These are phyloP conservation scores for Lagopus muta DNA, from an alignment of 2,113 vertebrate species.

Conservation along the genomic window DNA sequence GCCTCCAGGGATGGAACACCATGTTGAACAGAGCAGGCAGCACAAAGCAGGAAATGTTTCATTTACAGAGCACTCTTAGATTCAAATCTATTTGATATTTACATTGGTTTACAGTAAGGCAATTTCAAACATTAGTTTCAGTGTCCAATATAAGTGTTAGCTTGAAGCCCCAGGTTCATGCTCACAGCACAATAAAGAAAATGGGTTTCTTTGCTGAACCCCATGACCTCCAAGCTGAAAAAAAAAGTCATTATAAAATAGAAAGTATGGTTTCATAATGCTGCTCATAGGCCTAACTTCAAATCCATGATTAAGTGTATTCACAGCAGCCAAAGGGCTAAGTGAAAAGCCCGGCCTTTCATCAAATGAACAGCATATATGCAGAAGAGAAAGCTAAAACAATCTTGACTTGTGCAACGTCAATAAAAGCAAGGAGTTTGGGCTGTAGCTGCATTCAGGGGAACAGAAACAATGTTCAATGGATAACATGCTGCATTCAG, in stretches of 20 bases:
- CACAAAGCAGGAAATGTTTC: slow-evolving; percentile 24
- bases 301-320: neutral
- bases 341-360: neutral
- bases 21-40: neutral
- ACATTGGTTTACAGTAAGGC: slow-evolving; percentile 15
- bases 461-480: neutral
- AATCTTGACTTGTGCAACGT: neutral
- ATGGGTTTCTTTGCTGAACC: slow-evolving; percentile 25
- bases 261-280: neutral
- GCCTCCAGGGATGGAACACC: too few relatives aligned
- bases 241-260: slow-evolving; percentile 15
- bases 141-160: neutral
- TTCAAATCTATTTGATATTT: slow-evolving; percentile 36
- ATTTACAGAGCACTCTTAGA: slow-evolving; percentile 1
- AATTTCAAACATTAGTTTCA: slow-evolving; percentile 32
- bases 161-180: neutral
- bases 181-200: slow-evolving; percentile 31
- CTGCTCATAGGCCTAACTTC: neutral
- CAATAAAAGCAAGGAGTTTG: neutral
- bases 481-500: neutral
- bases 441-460: neutral
- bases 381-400: neutral
- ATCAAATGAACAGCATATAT: neutral
- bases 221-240: neutral
- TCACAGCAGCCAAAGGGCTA: slow-evolving; percentile 30